Conservation (phyloP, 2,113 vertebrate genomes). For the Camelus dromedarius region DNA sequence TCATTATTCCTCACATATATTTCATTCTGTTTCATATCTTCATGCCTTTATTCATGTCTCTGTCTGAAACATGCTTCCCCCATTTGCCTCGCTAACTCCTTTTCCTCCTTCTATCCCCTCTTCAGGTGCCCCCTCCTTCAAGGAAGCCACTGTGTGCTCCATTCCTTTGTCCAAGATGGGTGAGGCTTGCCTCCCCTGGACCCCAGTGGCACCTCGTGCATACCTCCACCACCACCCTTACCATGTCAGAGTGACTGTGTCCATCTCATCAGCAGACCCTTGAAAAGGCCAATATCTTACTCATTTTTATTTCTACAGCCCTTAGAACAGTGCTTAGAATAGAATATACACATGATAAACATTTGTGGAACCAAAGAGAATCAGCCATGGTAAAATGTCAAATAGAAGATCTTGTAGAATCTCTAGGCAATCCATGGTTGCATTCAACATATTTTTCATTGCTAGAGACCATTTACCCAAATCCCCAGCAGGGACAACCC, state of each 20-base stretch:
- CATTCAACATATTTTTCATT: slow-evolving; percentile 22
- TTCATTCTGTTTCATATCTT: not conserved
- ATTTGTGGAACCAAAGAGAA: not conserved
- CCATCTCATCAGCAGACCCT: not conserved
- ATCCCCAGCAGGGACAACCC: not conserved
- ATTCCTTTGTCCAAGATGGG: not conserved
- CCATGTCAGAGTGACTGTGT: not conserved
- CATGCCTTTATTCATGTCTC: not conserved
- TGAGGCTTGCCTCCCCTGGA: not conserved
- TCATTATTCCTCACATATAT: not conserved
- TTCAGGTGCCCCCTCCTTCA: not conserved
- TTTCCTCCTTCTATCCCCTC: not conserved
- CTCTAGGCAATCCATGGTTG: not conserved
- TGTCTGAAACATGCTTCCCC: not conserved
- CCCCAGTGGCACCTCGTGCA: not conserved
- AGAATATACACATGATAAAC: not conserved
- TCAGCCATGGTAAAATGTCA: not conserved
- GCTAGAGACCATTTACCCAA: not conserved
- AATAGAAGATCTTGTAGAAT: not conserved
- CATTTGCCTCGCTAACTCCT: not conserved
- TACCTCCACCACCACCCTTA: not conserved
- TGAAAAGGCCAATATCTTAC: not conserved
- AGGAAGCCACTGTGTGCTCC: not conserved
- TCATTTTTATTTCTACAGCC: slow-evolving; percentile 40
- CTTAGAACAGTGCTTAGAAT: not conserved